These are phyloP conservation scores for Drosophila lutescens DNA, from an alignment of 2,888 invertebrate species.

Conservation along the genomic window DNA sequence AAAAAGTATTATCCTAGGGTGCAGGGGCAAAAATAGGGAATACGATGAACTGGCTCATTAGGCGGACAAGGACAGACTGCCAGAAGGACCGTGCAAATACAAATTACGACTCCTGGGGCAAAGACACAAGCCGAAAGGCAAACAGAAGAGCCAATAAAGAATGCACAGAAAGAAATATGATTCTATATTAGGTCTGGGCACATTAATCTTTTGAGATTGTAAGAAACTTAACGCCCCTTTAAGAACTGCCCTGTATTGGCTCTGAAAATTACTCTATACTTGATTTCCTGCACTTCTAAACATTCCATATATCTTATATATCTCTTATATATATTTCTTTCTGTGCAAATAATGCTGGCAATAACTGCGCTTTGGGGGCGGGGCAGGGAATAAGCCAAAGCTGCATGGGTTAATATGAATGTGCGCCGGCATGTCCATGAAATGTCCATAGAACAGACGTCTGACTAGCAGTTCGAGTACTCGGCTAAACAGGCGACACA, in stretches of 20 bases:
- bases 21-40: conserved; percentile 21
- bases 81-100: conserved; percentile 42
- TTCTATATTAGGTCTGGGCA: background rate
- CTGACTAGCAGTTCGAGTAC: conserved; percentile 40
- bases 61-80: conserved; percentile 20
- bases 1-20: conserved; percentile 36
- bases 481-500: conserved; percentile 43
- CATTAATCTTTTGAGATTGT: no score
- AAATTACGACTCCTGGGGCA: conserved; percentile 49
- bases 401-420: conserved; percentile 64
- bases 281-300: no score
- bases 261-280: no score
- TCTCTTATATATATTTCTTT: no score
- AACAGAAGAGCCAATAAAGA: conserved; percentile 44
- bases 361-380: conserved; percentile 61
- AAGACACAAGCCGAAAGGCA: conserved; percentile 41
- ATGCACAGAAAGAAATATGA: background rate
- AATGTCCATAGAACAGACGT: conserved; percentile 43
- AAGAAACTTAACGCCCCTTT: no score
- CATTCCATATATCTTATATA: no score
- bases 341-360: conserved; percentile 63
- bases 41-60: conserved; percentile 42
- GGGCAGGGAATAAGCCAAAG: conserved; percentile 29
- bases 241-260: no score
- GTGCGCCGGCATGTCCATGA: conserved; percentile 62